Evolutionary conservation across 2,797 vertebrate genomes (phyloP).

Genomic region (Brachyrhaphis roseni): DNA sequence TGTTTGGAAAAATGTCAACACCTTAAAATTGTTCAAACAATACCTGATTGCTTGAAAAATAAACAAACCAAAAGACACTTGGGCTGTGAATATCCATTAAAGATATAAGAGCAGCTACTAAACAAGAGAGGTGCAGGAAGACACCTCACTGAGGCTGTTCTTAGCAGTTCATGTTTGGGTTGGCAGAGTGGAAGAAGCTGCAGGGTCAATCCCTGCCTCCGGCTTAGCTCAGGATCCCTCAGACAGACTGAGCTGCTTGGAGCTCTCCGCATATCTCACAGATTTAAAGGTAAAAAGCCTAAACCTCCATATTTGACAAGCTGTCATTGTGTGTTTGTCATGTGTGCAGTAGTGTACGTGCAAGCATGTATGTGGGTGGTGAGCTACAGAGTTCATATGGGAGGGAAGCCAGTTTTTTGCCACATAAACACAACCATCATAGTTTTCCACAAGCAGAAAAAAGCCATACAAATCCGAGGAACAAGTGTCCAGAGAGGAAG

Average conservation of each 20-base stretch:
- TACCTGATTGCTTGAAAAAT: neutral
- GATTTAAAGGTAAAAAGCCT: constrained; percentile 47
- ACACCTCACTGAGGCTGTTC: neutral
- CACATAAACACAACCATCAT: constrained; percentile 39
- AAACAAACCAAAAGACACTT: neutral
- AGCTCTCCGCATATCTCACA: constrained; percentile 33
- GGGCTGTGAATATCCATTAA: neutral
- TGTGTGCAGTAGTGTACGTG: constrained; percentile 18
- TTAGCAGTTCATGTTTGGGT: constrained; percentile 4
- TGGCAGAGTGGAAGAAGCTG: constrained; percentile 18
- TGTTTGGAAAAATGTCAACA: neutral
- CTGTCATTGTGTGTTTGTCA: constrained; percentile 52
- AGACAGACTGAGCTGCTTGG: constrained; percentile 33
- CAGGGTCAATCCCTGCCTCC: constrained; percentile 39
- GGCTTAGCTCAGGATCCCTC: constrained; percentile 23
- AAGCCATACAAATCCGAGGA: constrained; percentile 32
- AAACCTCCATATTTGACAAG: constrained; percentile 50
- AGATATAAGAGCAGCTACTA: neutral
- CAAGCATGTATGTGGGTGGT: constrained; percentile 28
- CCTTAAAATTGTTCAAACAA: neutral
- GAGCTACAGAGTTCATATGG: constrained; percentile 36
- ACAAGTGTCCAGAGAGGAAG: constrained; percentile 4
- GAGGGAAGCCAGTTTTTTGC: constrained; percentile 36
- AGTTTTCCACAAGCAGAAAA: constrained; percentile 22
- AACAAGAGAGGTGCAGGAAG: constrained; percentile 5